Evolutionary conservation across 1,140 invertebrate genomes (phyloP), one percentile per base, ranked within the genome.

Genomic region (Sarcophaga peregrina): DNA sequence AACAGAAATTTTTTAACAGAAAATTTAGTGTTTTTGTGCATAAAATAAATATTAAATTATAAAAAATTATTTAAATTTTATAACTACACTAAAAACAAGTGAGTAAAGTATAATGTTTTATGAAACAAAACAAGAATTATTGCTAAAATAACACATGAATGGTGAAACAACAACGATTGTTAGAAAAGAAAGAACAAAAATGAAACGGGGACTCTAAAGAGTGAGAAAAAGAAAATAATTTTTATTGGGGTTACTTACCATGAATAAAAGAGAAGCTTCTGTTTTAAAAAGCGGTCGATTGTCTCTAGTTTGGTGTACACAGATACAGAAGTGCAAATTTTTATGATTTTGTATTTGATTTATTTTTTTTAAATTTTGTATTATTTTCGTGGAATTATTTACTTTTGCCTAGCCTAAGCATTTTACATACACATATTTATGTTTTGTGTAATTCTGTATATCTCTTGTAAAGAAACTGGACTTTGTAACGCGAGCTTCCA

Each of bases 1-100:
- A 78, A 78, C 75, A 76, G 74, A 76, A 76, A 76, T 48, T 68
- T 37, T 47, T 76, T 76, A 76, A 47, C 15, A 76, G 48, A 48
- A 74, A 15, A 48, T 48, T 46, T 76, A 76, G 74, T 76, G 74
- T 17, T 47, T 48, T 45, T 48, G 8, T 47, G 47, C 4, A 68
- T 2, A 76, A 76, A 76, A 48, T 9, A 76, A 52, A 78, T 2
- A n/a, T 17, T 78, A 78, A 50, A 25, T 0, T 48, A 17, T 25
- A 58, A 15, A 58, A 13, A 13, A n/a, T 15, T 58, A 58, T n/a
- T 58, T 58, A n/a, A 68, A 62, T n/a, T n/a, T n/a, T 62, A 62
- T 17, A 62, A 68, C 15, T 76, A 75, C 11, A 50, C 48, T 46
- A 8, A 50, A 78, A 48, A 25, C 75, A 78, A 78, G 75, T 78